These are phyloP conservation scores for Harlomillsia oculata DNA, from an alignment of 1,140 invertebrate species.

Conservation along the genomic window DNA sequence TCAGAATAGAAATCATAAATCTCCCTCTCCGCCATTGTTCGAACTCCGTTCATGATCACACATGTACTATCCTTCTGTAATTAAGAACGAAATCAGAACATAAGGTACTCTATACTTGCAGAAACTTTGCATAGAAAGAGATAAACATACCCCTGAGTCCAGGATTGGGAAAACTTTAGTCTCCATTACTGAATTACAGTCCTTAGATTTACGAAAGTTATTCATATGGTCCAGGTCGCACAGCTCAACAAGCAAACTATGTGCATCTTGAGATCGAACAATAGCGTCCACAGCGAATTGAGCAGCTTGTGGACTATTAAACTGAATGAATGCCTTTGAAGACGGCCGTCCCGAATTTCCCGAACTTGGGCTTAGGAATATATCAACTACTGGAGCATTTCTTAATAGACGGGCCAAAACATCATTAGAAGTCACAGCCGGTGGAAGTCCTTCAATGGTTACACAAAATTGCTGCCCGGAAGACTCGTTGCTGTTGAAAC, in stretches of 20 bases:
- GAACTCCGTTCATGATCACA: conserved; percentile 63
- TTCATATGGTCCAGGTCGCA: conserved; percentile 25
- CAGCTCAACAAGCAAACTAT: conserved; percentile 14
- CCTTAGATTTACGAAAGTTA: no score
- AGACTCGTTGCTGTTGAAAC: conserved; percentile 5
- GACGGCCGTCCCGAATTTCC: conserved; percentile 2
- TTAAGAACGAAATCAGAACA: not conserved
- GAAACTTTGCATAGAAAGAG: no score
- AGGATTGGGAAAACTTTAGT: no score
- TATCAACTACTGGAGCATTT: conserved; percentile 10
- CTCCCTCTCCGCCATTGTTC: conserved; percentile 60
- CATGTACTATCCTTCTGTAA: conserved; percentile 35
- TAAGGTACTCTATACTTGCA: not conserved
- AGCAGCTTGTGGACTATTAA: conserved; percentile 11
- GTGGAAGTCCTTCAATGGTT: conserved; percentile 20
- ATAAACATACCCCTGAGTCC: no score
- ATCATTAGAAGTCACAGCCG: conserved; percentile 18
- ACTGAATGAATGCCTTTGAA: conserved; percentile 9
- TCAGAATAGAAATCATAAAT: conserved; percentile 70
- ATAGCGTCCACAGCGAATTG: conserved; percentile 11
- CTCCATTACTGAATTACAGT: no score
- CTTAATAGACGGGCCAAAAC: conserved; percentile 8
- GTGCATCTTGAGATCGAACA: conserved; percentile 20
- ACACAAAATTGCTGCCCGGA: conserved; percentile 15
- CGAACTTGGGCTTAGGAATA: not conserved